Evolutionary conservation across 2,797 vertebrate species (phyloP), one percentile per base, ranked within the genome.

Genomic region (Danio aesculapii): DNA sequence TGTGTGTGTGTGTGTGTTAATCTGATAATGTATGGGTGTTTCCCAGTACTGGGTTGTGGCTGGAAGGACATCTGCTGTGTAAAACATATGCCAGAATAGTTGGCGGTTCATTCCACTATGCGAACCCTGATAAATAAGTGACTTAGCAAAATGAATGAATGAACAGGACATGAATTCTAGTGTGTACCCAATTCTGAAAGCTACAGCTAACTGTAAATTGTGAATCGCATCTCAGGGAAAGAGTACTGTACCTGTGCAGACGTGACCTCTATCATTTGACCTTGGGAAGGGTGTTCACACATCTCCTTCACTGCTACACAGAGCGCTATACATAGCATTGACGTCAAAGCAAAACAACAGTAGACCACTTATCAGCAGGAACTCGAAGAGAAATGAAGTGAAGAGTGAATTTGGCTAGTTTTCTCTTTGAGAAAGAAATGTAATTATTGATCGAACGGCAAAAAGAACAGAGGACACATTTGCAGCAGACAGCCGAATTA

Each of bases 371-470:
- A 49, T 82, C 86, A 83, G 83, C 77, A 73, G 78, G 63, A 55
- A 77, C 55, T 50, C 30, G 52, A 81, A 71, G 46, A 81, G n/a
- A 87, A 80, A 80, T 8, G 9, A 62, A 50, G 21, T 19, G 55
- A 73, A 21, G 81, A 30, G 30, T 44, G 59, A 67, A 73, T 63
- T 70, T 70, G 57, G 9, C 41, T 62, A 16, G 53, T 74, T 86
- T 67, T 62, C 79, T 77, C 64, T 71, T 77, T 52, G 41, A 83
- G 63, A 81, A 83, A 30, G 73, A 80, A 81, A 84, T 63, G 53
- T 87, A 88, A 88, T 90, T 89, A 86, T 19, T 81, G 83, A 50
- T 55, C 77, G 66, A 82, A 77, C 66, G 46, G 55, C 30, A 44
- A n/a, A 76, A 86, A 79, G 77, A 81, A 83, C 81, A 75, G 53